Evolutionary conservation across 1,140 invertebrate species (phyloP), one percentile per base, ranked within the genome.

Genomic region (Leptinotarsa texana): DNA sequence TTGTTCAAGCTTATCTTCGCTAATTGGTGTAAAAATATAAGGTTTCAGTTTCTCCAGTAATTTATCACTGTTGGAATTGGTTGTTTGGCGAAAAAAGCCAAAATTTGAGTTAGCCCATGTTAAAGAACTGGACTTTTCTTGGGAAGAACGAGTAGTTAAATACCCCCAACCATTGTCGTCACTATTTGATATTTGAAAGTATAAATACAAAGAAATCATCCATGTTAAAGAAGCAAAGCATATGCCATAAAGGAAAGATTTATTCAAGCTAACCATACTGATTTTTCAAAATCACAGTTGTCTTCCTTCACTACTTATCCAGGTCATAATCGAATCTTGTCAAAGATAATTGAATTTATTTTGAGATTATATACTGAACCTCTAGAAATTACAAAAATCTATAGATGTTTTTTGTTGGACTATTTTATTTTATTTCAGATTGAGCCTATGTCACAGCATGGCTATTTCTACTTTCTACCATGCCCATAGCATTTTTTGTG

Each of bases 141-240:
- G 18, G 63, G n/a, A 69, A 21, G 68, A 48, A 15, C 48, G 68
- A 17, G 22, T n/a, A 15, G 68, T 48, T 17, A 42, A 22, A 5
- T 33, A 48, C 48, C 17, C 42, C 21, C 21, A 48, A 69, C 18
- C 33, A 8, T 33, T 69, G n/a, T 8, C 57, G 6, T 77, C 73
- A 47, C 47, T 78, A 65, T 75, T 76, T 49, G 77, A 74, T 67
- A 80, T 51, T 73, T 81, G 76, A 27, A 77, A 74, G 57, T 92
- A 92, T 11, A 92, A 82, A 81, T 90, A 92, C 17, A 92, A 80
- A 80, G 89, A 90, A 47, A 91, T 85, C n/a, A 85, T 82, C 91
- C 91, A 92, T 63, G 90, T 91, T 62, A 90, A 67, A 0, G 90
- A 91, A n/a, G 91, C 90, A 80, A 92, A 86, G 27, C 89, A 77